Conservation (phyloP, 2,113 vertebrate species). For the Penelope pileata region DNA sequence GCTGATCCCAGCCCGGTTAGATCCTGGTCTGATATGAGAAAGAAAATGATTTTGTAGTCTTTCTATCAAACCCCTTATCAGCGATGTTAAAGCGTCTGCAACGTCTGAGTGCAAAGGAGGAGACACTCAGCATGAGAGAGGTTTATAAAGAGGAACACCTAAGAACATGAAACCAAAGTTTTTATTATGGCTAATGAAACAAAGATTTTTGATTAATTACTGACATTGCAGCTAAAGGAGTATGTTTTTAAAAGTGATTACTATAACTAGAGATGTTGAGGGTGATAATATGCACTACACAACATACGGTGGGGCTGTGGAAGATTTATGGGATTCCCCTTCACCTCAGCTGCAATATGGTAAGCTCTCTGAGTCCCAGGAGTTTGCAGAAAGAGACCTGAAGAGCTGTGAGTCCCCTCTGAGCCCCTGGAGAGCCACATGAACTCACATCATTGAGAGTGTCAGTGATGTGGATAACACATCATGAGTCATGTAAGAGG, state of each 20-base stretch:
- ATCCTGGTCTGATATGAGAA: background rate
- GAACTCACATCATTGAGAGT: background rate
- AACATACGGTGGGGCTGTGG: background rate
- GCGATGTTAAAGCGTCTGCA: background rate
- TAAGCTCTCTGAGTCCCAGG: background rate
- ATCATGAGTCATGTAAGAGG: background rate
- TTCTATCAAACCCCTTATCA: slow-evolving; percentile 49
- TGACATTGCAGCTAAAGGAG: background rate
- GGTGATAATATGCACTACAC: background rate
- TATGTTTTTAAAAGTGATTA: slow-evolving; percentile 35
- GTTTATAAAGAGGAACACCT: slow-evolving; percentile 36
- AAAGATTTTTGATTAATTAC: slow-evolving; percentile 70
- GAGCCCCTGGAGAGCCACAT: background rate
- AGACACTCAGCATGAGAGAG: background rate
- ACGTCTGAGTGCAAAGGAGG: background rate
- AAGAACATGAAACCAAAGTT: slow-evolving; percentile 47
- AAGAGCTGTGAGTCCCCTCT: background rate
- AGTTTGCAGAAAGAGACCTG: slow-evolving; percentile 7
- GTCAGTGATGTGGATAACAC: background rate
- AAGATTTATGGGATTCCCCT: slow-evolving; percentile 55
- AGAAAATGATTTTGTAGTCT: slow-evolving; percentile 18
- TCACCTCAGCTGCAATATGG: background rate
- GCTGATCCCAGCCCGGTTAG: slow-evolving; percentile 24
- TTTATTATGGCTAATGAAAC: slow-evolving; percentile 56
- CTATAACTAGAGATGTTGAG: slow-evolving; percentile 44